phyloP scores from a whole-genome alignment of 2,113 vertebrate species.

The Sapayoa aenigma region DNA sequence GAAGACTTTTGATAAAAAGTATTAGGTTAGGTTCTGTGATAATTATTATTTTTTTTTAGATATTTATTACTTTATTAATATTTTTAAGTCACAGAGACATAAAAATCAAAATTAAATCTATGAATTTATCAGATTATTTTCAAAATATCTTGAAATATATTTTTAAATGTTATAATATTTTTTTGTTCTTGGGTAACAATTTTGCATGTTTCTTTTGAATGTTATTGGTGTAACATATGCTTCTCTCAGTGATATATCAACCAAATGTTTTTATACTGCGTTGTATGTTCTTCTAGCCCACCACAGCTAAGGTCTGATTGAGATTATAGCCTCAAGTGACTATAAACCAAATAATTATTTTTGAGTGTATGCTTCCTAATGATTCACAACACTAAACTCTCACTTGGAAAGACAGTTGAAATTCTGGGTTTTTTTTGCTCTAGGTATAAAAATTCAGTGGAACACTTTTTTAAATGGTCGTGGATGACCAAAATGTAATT shows the following conservation, averaged over 20 bases:
- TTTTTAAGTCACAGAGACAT: neutral
- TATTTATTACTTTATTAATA: neutral
- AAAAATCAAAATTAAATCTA: neutral
- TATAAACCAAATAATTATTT: slow-evolving; percentile 75
- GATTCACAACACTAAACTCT: slow-evolving; percentile 72
- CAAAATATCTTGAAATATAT: neutral
- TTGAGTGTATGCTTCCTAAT: slow-evolving; percentile 71
- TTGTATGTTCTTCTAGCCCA: neutral
- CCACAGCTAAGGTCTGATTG: slow-evolving; percentile 63
- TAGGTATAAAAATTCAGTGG: slow-evolving; percentile 13
- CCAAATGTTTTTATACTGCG: slow-evolving; percentile 41
- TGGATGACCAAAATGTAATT: slow-evolving; percentile 70
- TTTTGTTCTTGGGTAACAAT: slow-evolving; percentile 15
- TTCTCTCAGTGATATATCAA: slow-evolving; percentile 59
- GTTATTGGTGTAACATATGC: slow-evolving; percentile 35
- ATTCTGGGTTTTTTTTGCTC: neutral
- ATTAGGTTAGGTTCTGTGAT: neutral
- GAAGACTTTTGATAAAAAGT: neutral
- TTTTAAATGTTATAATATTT: slow-evolving; percentile 1
- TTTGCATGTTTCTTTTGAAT: slow-evolving; percentile 55
- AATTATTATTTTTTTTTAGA: neutral
- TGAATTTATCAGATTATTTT: neutral
- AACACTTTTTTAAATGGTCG: slow-evolving; percentile 27
- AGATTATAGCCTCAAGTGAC: slow-evolving; percentile 59
- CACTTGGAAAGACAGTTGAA: slow-evolving; percentile 41